These are phyloP conservation scores for Nipponacmea schrenckii DNA, from an alignment of 2,888 invertebrate genomes.

Conservation along the genomic window DNA sequence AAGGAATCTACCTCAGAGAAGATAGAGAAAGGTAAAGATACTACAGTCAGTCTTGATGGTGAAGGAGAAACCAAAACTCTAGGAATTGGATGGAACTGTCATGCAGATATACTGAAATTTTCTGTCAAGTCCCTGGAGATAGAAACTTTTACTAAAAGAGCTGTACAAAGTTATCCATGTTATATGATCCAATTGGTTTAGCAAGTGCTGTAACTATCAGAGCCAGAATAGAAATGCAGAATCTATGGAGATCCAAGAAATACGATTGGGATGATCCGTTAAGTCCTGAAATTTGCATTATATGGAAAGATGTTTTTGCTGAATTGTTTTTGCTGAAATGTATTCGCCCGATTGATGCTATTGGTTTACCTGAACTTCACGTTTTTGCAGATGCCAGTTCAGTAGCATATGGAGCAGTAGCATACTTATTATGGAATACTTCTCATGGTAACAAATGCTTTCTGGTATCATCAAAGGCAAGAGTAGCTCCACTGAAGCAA, in stretches of 20 bases:
- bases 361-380: constrained; percentile 10
- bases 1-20: neutral
- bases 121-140: neutral
- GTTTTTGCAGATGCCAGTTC: constrained; percentile 9
- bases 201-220: constrained; percentile 4
- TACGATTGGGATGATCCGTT: constrained; percentile 4
- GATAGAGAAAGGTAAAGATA: neutral
- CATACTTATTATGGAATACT: constrained; percentile 8
- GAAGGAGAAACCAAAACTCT: constrained; percentile 10
- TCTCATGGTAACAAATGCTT: neutral
- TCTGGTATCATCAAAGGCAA: constrained; percentile 11
- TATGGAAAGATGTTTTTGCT: constrained; percentile 5
- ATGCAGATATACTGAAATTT: constrained; percentile 1
- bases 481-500: constrained; percentile 16
- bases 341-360: constrained; percentile 5
- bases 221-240: constrained; percentile 17
- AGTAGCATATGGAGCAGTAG: constrained; percentile 8
- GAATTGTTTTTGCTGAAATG: constrained; percentile 5
- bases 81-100: constrained; percentile 4
- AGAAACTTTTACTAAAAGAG: neutral
- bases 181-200: constrained; percentile 12
- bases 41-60: neutral
- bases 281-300: neutral
- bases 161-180: neutral
- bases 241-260: constrained; percentile 6